A percentile compares a stretch with the other conserved stretches of the same genome.
phyloP scores from a whole-genome alignment of 1,140 invertebrate species.

The Potamilus streckersoni region DNA sequence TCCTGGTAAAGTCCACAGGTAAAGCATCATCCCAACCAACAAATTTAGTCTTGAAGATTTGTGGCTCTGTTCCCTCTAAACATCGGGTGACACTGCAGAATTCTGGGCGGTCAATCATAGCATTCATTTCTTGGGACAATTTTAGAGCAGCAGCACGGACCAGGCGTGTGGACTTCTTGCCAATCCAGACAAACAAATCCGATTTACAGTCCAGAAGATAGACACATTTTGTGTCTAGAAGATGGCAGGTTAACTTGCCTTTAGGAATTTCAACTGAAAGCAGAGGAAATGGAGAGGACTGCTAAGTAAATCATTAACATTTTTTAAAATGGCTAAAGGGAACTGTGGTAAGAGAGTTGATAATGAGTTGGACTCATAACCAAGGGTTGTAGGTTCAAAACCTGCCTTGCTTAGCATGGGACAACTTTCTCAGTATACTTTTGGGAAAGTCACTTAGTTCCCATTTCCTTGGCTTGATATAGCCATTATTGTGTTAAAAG shows the following conservation, averaged over 20 bases:
- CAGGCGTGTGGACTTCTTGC: constrained; percentile 96
- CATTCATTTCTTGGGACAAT: constrained; percentile 94
- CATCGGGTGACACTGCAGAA: constrained; percentile 91
- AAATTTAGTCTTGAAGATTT: constrained; percentile 99
- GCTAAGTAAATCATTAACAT: too few relatives aligned
- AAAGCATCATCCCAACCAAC: constrained; percentile 99
- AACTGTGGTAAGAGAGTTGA: too few relatives aligned
- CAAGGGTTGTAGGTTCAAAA: too few relatives aligned
- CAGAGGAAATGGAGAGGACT: constrained; percentile 19
- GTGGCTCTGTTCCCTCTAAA: constrained; percentile 73
- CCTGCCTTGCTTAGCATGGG: too few relatives aligned
- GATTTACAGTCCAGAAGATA: constrained; percentile 96
- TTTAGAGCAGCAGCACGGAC: constrained; percentile 97
- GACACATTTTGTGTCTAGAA: constrained; percentile 93
- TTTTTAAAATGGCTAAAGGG: too few relatives aligned
- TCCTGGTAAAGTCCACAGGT: constrained; percentile 98
- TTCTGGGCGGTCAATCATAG: constrained; percentile 86
- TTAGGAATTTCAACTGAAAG: constrained; percentile 77
- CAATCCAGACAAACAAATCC: constrained; percentile 99
- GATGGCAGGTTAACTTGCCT: constrained; percentile 73
- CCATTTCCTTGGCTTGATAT: too few relatives aligned
- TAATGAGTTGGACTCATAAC: too few relatives aligned
- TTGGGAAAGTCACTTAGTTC: too few relatives aligned
- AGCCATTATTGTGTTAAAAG: too few relatives aligned
- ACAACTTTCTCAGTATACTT: too few relatives aligned